Evolutionary conservation across 2,113 vertebrate genomes (phyloP), one percentile per base, ranked within the genome.

Genomic region (Phyllostomus discolor): DNA sequence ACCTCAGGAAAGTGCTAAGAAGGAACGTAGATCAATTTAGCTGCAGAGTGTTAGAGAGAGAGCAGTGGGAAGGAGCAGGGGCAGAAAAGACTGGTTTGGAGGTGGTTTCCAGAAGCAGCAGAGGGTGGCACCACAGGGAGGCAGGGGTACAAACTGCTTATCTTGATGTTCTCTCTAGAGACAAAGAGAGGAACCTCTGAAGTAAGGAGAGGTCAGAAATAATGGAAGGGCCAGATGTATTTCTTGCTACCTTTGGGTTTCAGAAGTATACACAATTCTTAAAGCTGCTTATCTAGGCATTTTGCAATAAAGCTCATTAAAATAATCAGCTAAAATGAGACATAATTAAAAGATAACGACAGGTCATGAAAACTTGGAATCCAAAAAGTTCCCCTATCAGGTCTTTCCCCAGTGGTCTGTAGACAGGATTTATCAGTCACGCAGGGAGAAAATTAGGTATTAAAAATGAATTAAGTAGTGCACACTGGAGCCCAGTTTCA

Each of bases 331-430:
- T 72, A 88, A 96, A 92, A 48, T 80, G 86, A 98, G 69, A 38
- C 64, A 75, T 92, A 96, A 98, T 95, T 96, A 97, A 97, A 92
- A 98, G 82, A 95, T 95, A 94, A 97, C 48, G 93, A 97, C 52
- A 41, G 91, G 79, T 96, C 78, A 95, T 78, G 91, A 62, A 81
- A 96, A 52, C 17, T 86, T 90, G 54, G 48, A 94, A 97, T 94
- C 72, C 69, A 70, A n/a, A 94, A 97, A 82, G 80, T 7, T 80
- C 12, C 24, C 69, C 88, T 0, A 94, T 89, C 52, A 94, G 43
- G 31, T 94, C 89, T 46, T 95, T 97, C 96, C 73, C 73, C 35
- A 84, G 69, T 16, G 8, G 31, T 86, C 72, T 90, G 10, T 86
- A 75, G 54, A 57, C 26, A 97, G 94, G 83, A 92, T 93, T 97